phyloP scores from a whole-genome alignment of 37 sponge, comb jelly and placozoan species.

The Dysidea cf. avara region DNA sequence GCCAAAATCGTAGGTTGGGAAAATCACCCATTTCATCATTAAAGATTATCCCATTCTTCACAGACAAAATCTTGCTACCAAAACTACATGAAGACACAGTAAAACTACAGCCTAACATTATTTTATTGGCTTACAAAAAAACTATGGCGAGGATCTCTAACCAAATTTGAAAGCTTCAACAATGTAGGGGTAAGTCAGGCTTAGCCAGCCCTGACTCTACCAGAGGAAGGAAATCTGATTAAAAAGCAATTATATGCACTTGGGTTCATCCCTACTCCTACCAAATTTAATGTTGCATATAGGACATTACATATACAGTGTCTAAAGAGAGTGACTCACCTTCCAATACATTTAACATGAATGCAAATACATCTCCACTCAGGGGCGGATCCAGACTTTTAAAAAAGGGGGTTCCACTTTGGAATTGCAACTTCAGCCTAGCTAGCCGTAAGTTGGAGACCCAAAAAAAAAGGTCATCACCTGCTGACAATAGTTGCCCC shows the following conservation, averaged over 20 bases:
- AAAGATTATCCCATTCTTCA: slow-evolving; percentile 74
- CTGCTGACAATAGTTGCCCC: too few relatives aligned
- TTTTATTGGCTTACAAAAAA: slow-evolving; percentile 80
- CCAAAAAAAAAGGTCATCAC: too few relatives aligned
- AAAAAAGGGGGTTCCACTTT: too few relatives aligned
- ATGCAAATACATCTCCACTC: slow-evolving; percentile 74
- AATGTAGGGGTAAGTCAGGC: slow-evolving; percentile 73
- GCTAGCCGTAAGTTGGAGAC: too few relatives aligned
- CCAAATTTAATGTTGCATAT: neutral
- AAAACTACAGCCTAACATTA: slow-evolving; percentile 72
- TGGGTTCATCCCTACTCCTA: too few relatives aligned
- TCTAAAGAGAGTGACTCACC: too few relatives aligned
- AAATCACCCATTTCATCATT: slow-evolving; percentile 93
- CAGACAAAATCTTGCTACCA: slow-evolving; percentile 63
- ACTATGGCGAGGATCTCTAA: slow-evolving; percentile 67
- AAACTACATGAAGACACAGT: slow-evolving; percentile 64
- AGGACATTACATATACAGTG: neutral
- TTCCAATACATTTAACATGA: slow-evolving; percentile 80
- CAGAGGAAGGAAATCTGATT: slow-evolving; percentile 3
- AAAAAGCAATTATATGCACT: too few relatives aligned
- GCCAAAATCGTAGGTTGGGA: slow-evolving; percentile 18
- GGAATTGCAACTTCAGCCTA: too few relatives aligned
- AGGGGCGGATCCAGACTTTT: too few relatives aligned
- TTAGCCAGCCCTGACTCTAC: slow-evolving; percentile 31
- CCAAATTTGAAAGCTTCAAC: slow-evolving; percentile 91